phyloP scores from a whole-genome alignment of 2,888 invertebrate species.

The Cantharis lateralis region DNA sequence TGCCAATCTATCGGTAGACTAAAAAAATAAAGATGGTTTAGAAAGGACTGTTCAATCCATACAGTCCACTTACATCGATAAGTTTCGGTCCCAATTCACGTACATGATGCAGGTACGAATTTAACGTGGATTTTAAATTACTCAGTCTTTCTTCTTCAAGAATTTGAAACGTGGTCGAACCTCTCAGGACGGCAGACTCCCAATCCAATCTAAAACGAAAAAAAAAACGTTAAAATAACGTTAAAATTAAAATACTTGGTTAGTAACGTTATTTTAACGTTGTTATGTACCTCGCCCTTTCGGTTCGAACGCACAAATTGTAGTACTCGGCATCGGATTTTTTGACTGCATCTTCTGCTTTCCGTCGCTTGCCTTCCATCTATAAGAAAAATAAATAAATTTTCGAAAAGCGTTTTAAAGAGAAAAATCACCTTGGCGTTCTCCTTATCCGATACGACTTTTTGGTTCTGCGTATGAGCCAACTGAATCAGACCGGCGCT shows the following conservation, averaged over 20 bases:
- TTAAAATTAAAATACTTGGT: too few relatives aligned
- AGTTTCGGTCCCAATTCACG: conserved; percentile 79
- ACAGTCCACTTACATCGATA: conserved; percentile 62
- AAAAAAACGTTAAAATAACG: not conserved
- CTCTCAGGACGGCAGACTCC: conserved; percentile 88
- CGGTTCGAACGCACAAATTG: conserved; percentile 86
- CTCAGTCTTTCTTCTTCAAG: conserved; percentile 88
- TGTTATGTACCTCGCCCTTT: conserved; percentile 73
- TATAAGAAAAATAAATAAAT: conserved; percentile 47
- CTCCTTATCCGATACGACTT: conserved; percentile 61
- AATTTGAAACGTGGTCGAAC: conserved; percentile 83
- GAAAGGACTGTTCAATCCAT: not conserved
- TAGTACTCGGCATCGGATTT: conserved; percentile 94
- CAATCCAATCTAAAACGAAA: conserved; percentile 74
- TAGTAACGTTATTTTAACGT: not conserved
- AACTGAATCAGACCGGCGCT: conserved; percentile 55
- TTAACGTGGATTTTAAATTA: conserved; percentile 74
- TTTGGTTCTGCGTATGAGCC: conserved; percentile 49
- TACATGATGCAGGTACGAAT: conserved; percentile 67
- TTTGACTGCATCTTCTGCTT: conserved; percentile 88
- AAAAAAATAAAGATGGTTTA: conserved; percentile 38
- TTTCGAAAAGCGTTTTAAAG: not conserved
- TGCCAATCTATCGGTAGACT: conserved; percentile 73
- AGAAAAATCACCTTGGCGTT: conserved; percentile 58
- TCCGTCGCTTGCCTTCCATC: conserved; percentile 85